A percentile compares a stretch with the other conserved stretches of the same genome.
phyloP scores from a whole-genome alignment of 2,888 invertebrate species.

The Ophioninae sp. region DNA sequence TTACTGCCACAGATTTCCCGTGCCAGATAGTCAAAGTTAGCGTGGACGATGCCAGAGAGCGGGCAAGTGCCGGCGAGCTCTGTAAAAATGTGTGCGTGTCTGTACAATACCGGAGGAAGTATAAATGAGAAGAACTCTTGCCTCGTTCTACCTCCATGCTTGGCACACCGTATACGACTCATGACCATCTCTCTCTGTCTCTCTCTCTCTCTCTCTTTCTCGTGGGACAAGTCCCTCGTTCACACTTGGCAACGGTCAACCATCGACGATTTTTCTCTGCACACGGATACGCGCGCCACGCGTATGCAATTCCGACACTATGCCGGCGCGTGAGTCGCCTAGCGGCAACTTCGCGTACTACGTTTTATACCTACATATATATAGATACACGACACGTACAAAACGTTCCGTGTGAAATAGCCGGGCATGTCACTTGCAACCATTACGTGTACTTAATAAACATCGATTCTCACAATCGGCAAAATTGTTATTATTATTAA shows the following conservation, averaged over 20 bases:
- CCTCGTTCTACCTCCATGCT: constrained; percentile 46
- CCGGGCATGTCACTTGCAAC: background rate
- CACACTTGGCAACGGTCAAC: constrained; percentile 68
- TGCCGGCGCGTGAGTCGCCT: constrained; percentile 34
- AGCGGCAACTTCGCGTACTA: constrained; percentile 38
- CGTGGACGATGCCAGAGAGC: constrained; percentile 24
- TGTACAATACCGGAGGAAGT: constrained; percentile 54
- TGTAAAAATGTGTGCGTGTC: background rate
- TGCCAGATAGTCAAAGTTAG: constrained; percentile 53
- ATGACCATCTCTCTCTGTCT: constrained; percentile 61
- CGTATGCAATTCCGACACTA: constrained; percentile 26
- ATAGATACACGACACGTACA: background rate
- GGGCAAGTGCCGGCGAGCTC: constrained; percentile 25
- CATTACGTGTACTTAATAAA: background rate
- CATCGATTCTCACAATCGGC: no score
- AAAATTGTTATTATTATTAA: no score
- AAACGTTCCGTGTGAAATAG: background rate
- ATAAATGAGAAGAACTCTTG: constrained; percentile 38
- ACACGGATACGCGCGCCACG: background rate
- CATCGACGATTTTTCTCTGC: constrained; percentile 52
- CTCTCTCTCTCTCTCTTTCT: constrained; percentile 54
- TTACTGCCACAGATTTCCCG: constrained; percentile 53
- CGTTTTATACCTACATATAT: constrained; percentile 7
- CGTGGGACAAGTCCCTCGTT: constrained; percentile 63
- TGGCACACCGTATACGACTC: constrained; percentile 59